Evolutionary conservation across 1,140 invertebrate genomes (phyloP).

Genomic region (Drosophila paulistorum): DNA sequence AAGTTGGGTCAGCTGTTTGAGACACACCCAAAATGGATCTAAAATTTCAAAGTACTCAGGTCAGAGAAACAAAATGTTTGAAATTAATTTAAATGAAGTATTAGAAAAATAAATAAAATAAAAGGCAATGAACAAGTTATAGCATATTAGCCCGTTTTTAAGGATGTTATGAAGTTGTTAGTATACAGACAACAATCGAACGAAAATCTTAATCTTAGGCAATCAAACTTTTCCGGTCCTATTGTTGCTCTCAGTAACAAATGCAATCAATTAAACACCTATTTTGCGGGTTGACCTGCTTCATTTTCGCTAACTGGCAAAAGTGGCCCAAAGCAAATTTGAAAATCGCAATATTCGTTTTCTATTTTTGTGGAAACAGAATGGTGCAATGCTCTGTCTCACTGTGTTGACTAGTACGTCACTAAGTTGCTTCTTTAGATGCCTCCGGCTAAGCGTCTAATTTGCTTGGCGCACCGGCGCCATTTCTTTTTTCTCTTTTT

Average conservation of each 20-base stretch:
- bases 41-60: too few species aligned
- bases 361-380: slow-evolving; percentile 20
- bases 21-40: slow-evolving; percentile 19
- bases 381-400: neutral
- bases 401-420: neutral
- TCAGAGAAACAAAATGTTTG: too few species aligned
- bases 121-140: slow-evolving; percentile 23
- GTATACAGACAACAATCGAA: too few species aligned
- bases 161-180: too few species aligned
- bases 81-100: too few species aligned
- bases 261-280: too few species aligned
- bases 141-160: too few species aligned
- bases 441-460: neutral
- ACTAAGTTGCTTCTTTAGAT: neutral
- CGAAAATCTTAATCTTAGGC: too few species aligned
- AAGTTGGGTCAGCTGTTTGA: neutral
- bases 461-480: neutral
- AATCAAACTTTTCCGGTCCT: too few species aligned
- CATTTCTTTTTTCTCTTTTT: neutral
- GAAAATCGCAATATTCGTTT: slow-evolving; percentile 15
- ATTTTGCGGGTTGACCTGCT: neutral
- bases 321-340: slow-evolving; percentile 60
- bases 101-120: too few species aligned
- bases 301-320: neutral
- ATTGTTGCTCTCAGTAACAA: too few species aligned